Evolutionary conservation across 2,888 invertebrate genomes (phyloP).

Genomic region (Leucophenga montana): DNA sequence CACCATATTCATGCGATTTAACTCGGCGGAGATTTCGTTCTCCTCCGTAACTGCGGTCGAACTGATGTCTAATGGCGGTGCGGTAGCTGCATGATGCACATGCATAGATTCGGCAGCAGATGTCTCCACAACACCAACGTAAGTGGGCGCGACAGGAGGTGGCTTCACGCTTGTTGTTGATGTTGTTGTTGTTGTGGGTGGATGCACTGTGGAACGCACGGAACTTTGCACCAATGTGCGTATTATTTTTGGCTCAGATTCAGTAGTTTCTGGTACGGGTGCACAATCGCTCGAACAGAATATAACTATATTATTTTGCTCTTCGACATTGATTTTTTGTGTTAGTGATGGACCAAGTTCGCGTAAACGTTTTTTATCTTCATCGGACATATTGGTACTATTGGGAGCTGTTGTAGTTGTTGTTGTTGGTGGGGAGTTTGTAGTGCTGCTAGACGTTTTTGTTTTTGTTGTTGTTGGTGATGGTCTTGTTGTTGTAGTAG

Average conservation of each 20-base stretch:
- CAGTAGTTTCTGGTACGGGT: slow-evolving; percentile 65
- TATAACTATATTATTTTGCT: slow-evolving; percentile 69
- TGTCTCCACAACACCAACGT: slow-evolving; percentile 52
- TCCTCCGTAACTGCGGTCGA: slow-evolving; percentile 62
- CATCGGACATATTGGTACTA: too few relatives aligned
- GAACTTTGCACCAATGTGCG: slow-evolving; percentile 75
- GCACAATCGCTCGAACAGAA: slow-evolving; percentile 70
- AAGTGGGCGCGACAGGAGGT: slow-evolving; percentile 21
- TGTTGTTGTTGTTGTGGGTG: slow-evolving; percentile 56
- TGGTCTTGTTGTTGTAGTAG: slow-evolving; percentile 27
- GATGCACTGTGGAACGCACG: slow-evolving; percentile 68
- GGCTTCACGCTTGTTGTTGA: slow-evolving; percentile 41
- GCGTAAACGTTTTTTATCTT: slow-evolving; percentile 61
- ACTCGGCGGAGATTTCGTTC: slow-evolving; percentile 76
- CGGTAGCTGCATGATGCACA: slow-evolving; percentile 23
- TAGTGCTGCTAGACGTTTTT: slow-evolving; percentile 13
- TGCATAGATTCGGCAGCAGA: slow-evolving; percentile 27
- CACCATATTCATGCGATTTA: slow-evolving; percentile 77
- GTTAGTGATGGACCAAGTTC: slow-evolving; percentile 63
- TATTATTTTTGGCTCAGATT: slow-evolving; percentile 74
- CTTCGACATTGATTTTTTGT: slow-evolving; percentile 64
- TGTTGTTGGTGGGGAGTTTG: slow-evolving; percentile 23
- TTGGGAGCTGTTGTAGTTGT: too few relatives aligned
- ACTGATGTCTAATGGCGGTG: slow-evolving; percentile 49
- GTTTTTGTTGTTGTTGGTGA: slow-evolving; percentile 26